Evolutionary conservation across 2,113 vertebrate species (phyloP), one percentile per base, ranked within the genome.

Genomic region (Siniperca knerii): DNA sequence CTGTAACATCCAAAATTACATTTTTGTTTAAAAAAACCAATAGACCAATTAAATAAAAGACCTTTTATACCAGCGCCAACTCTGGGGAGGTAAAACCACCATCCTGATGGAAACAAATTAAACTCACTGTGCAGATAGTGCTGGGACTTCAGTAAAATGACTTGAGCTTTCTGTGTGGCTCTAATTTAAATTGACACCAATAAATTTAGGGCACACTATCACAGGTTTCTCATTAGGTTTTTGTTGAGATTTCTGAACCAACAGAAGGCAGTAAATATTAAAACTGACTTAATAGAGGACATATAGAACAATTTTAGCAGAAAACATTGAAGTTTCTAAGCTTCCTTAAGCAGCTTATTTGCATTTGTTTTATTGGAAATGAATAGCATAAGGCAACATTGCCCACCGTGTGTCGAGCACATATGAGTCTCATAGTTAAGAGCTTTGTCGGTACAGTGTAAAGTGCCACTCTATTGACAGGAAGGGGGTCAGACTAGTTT

Each of bases 381-480:
- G 2, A 57, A 48, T 4, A 37, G 18, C 46, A 35, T 8, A 4
- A 50, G 13, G 60, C n/a, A 44, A n/a, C 16, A 40, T 13, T 35
- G 46, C 6, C 44, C 73, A 46, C 65, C 2, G 4, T 69, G n/a
- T 57, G 33, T 55, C 3, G 0, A 23, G 2, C 4, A 4, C 29
- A 35, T 35, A 58, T 75, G 23, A 33, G 61, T 67, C n/a, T n/a
- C 23, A 18, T 16, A 20, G 33, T 72, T 15, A 4, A n/a, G 33
- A 65, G 60, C 20, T 70, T 79, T 48, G n/a, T 37, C 37, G 23
- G 29, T 65, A 25, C 29, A 13, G 12, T 65, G 40, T 57, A 62
- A 78, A 58, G 42, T 11, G 1, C 9, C 44, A 40, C 0, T 73
- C 69, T 37, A 64, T 78, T 64, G 62, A 81, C 29, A 71, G 48